These are phyloP conservation scores for Diplosoma virens DNA, from an alignment of 23 tunicate genomes.

Conservation along the genomic window DNA sequence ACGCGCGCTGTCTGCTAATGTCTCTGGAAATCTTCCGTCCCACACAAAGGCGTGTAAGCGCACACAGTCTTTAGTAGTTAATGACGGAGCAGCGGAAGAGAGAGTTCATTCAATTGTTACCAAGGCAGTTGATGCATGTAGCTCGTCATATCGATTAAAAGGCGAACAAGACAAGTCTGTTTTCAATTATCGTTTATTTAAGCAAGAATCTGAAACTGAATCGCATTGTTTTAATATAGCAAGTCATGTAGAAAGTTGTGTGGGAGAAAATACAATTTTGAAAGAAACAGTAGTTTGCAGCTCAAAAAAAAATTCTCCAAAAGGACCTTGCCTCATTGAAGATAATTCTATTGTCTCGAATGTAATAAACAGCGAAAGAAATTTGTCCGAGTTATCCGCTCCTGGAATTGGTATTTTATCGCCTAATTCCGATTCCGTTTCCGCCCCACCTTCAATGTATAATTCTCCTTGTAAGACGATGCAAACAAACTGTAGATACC, in stretches of 20 bases:
- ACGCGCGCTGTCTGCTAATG: too few relatives aligned
- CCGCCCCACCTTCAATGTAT: constrained; percentile 68
- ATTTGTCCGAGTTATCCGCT: background rate
- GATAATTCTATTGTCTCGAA: background rate
- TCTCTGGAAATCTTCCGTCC: too few relatives aligned
- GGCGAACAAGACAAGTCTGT: too few relatives aligned
- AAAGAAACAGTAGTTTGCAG: background rate
- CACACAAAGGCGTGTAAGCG: too few relatives aligned
- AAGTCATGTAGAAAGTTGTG: background rate
- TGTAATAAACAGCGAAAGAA: background rate
- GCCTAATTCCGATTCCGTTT: constrained; percentile 2
- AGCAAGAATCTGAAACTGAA: background rate
- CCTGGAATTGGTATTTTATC: background rate
- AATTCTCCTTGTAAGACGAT: constrained; percentile 38
- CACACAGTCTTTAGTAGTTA: too few relatives aligned
- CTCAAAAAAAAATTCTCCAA: background rate
- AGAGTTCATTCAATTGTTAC: too few relatives aligned
- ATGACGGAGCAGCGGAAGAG: too few relatives aligned
- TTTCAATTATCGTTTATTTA: background rate
- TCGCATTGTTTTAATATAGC: background rate
- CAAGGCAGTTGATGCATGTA: too few relatives aligned
- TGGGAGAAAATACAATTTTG: background rate
- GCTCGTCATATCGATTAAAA: too few relatives aligned
- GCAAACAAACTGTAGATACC: background rate
- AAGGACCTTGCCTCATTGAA: background rate